Evolutionary conservation across 2,797 vertebrate species (phyloP), one percentile per base, ranked within the genome.

Genomic region (Clarias platycephalus): DNA sequence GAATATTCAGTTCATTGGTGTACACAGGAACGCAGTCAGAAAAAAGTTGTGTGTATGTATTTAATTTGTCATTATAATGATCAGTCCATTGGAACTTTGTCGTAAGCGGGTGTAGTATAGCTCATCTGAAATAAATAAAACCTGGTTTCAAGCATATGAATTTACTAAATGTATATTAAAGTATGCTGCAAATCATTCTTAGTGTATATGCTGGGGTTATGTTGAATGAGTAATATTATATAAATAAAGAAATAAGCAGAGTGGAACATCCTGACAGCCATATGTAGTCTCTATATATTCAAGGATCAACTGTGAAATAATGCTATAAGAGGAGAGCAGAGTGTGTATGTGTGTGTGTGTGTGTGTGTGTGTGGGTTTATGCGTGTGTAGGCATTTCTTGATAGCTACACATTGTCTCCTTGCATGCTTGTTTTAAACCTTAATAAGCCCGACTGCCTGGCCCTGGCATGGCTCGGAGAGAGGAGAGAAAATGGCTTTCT

Each of bases 401-500:
- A 89, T 89, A 86, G 85, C 88, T 88, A 84, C 86, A 88, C 80
- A 86, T 84, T 89, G 85, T 91, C 89, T 92, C 84, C 81, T 80
- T 90, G 80, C 86, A 87, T 84, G 86, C 89, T 90, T 89, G 88
- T 92, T 93, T 90, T 91, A 87, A 93, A 92, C 92, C 90, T 92
- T 93, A 93, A 93, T 93, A 94, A 92, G 91, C 91, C 87, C 83
- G 37, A 86, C 87, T 83, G 84, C 86, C 88, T 91, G 81, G 84
- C 82, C 82, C 90, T 53, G 71, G 80, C 44, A 53, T 40, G 88
- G 89, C 90, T 90, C 49, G 28, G 74, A 85, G 28, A 75, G 82
- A 83, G 83, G 72, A 80, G 72, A 91, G 93, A 92, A 93, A 93
- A 92, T 90, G 92, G 89, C 88, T 93, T 94, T 94, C 92, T 94